Base-by-base conservation (phyloP, 2,888 invertebrate genomes). In the Thymelicus sylvestris region DNA sequence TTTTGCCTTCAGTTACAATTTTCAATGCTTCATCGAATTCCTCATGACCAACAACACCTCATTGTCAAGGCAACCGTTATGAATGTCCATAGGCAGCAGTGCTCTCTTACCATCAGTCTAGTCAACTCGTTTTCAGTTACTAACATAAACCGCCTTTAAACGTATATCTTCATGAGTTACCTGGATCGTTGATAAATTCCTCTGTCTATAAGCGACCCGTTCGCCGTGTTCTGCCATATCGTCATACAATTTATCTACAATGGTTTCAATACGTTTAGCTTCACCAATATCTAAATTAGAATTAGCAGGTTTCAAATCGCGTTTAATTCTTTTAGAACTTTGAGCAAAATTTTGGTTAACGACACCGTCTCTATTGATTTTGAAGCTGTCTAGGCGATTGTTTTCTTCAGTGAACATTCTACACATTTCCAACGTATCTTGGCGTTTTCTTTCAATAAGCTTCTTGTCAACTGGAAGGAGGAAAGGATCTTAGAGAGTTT, bases 351-450 rank as follows among this genome's bases (percentile, higher is more conserved):
- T 55, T 69, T 52, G 66, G 8, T 73, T 75, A 67, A 38, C 77
- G 59, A 19, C 71, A 73, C n/a, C 75, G 39, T 24, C 74, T 47
- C 1, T 55, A 57, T 47, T 74, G 61, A 64, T 72, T 41, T 61
- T 57, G n/a, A 7, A 61, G 31, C n/a, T 15, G 64, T 73, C 60
- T 5, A 79, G 59, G 12, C 78, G 81, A 7, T 80, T 74, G n/a
- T 79, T 84, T 75, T 89, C 88, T 50, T 81, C 83, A 38, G 82
- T 87, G 71, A 92, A 93, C 39, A 90, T 80, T 13, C 83, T 80
- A 68, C 93, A 93, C 85, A 92, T 87, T 5, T 93, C 92, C 48
- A 89, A 72, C 0, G 89, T 92, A 68, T 93, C 90, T 79, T 90
- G 87, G 0, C 93, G 86, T 77, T 90, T 88, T 70, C 78, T 85